Percentiles rank a stretch among this genome's conserved stretches.
Conservation (phyloP, 1,140 invertebrate species). For the Kradibia gibbosae region DNA sequence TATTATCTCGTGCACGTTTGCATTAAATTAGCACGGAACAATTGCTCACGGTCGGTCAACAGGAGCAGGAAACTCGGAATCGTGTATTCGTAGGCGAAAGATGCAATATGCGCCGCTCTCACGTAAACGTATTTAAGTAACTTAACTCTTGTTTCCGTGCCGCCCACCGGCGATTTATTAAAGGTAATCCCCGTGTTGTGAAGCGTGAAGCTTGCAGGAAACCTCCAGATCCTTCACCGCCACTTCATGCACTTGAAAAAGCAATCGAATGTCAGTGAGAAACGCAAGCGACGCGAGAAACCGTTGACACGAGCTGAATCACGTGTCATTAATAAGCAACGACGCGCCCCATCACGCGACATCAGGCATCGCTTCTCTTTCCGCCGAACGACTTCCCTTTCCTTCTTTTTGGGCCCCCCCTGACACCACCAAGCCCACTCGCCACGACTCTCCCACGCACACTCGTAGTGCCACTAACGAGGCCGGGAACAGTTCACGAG, state of each 20-base stretch:
- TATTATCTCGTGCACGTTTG: slow-evolving; percentile 13
- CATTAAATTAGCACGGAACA: slow-evolving; percentile 26
- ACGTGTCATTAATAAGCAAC: background rate
- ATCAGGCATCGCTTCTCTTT: background rate
- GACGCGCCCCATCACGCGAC: background rate
- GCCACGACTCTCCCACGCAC: too few species aligned
- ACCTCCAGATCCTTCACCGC: background rate
- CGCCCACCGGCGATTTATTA: background rate
- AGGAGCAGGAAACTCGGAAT: background rate
- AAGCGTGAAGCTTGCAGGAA: background rate
- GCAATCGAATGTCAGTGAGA: background rate
- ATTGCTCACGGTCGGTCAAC: background rate
- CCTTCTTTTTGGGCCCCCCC: too few species aligned
- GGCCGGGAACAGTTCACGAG: background rate
- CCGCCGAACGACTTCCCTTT: background rate
- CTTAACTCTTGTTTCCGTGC: background rate
- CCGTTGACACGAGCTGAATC: slow-evolving; percentile 14
- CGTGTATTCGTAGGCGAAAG: background rate
- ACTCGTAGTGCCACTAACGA: background rate
- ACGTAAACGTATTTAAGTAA: background rate
- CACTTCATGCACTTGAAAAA: background rate
- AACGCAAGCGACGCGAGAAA: slow-evolving; percentile 5
- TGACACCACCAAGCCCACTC: too few species aligned
- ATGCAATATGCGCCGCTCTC: background rate
- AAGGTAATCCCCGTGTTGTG: background rate